phyloP scores from a whole-genome alignment of 2,888 invertebrate species.

The Stegana nigrithorax region DNA sequence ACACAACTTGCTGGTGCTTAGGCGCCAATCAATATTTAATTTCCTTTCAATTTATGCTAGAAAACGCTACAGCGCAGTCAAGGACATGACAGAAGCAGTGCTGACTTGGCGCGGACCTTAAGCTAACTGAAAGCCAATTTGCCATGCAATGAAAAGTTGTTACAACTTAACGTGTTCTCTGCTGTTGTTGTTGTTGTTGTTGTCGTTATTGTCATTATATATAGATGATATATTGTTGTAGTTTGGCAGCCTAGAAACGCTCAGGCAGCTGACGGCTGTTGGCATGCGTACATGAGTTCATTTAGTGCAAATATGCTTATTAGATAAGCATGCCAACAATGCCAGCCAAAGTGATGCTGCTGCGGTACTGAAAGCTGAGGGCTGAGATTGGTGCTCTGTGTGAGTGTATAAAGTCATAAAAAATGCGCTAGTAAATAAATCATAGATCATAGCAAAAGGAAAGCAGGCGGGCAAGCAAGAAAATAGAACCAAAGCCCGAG shows the following conservation, averaged over 20 bases:
- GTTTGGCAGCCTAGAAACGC: constrained; percentile 33
- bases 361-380: too few relatives aligned
- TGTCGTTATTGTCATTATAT: constrained; percentile 11
- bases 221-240: constrained; percentile 45
- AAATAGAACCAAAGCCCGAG: constrained; percentile 45
- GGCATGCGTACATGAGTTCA: neutral
- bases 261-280: too few relatives aligned
- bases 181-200: neutral
- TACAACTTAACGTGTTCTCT: too few relatives aligned
- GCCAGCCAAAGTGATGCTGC: too few relatives aligned
- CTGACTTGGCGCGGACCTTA: constrained; percentile 20
- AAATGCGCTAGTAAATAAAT: neutral
- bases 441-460: constrained; percentile 2
- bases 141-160: constrained; percentile 31
- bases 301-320: constrained; percentile 13
- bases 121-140: constrained; percentile 53
- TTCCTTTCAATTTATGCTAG: constrained; percentile 60
- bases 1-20: neutral
- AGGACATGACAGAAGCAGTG: neutral
- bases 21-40: constrained; percentile 48
- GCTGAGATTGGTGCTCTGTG: too few relatives aligned
- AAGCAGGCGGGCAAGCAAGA: constrained; percentile 46
- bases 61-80: constrained; percentile 26
- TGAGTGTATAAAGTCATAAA: neutral
- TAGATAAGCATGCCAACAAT: constrained; percentile 12